These are phyloP conservation scores for Argyresthia goedartella DNA, from an alignment of 2,888 invertebrate genomes.

Conservation along the genomic window DNA sequence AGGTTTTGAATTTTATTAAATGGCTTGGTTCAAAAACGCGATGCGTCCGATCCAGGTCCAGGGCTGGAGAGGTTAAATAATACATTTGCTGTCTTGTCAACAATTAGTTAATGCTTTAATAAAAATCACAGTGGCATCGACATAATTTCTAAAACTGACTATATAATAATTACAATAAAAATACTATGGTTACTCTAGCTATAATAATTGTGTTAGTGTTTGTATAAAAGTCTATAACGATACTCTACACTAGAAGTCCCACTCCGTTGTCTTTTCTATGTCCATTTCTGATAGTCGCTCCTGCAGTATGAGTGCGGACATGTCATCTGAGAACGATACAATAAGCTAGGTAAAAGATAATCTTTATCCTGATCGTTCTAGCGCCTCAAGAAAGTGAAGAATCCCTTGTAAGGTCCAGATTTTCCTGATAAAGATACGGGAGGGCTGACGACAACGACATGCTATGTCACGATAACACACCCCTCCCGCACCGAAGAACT, in stretches of 20 bases:
- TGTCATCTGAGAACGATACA: constrained; percentile 63
- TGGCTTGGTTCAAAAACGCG: too few relatives aligned
- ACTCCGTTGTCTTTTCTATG: constrained; percentile 71
- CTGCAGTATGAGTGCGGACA: constrained; percentile 70
- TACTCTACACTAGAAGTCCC: constrained; percentile 71
- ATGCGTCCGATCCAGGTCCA: too few relatives aligned
- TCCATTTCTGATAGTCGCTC: constrained; percentile 73
- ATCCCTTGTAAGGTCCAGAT: too few relatives aligned
- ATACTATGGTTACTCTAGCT: too few relatives aligned
- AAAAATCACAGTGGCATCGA: constrained; percentile 2
- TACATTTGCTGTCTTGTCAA: not conserved
- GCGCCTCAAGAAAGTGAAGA: too few relatives aligned
- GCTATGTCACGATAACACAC: too few relatives aligned
- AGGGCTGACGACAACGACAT: too few relatives aligned
- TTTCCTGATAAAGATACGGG: too few relatives aligned
- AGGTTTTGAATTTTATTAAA: too few relatives aligned
- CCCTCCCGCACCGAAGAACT: too few relatives aligned
- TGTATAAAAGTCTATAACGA: constrained; percentile 1
- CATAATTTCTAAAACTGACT: not conserved
- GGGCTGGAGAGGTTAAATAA: too few relatives aligned
- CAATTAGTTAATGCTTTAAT: not conserved
- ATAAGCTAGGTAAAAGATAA: not conserved
- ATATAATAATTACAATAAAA: constrained; percentile 7
- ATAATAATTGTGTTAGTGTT: constrained; percentile 1
- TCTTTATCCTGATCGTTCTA: too few relatives aligned